A percentile compares a stretch with the other conserved stretches of the same genome.
Conservation (phyloP, 2,113 vertebrate genomes). For the Theropithecus gelada region DNA sequence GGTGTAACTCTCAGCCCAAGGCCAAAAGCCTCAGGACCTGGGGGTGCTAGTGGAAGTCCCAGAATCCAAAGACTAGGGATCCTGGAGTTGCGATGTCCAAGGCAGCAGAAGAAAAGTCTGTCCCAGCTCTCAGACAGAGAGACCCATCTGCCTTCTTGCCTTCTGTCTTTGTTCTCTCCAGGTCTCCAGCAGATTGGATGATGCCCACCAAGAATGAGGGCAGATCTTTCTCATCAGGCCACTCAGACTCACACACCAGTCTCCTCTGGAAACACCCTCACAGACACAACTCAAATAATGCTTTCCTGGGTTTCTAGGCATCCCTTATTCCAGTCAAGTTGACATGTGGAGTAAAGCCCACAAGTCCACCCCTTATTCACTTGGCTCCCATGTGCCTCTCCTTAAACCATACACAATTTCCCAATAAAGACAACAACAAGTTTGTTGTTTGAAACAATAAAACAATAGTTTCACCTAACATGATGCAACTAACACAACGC, state of each 20-base stretch:
- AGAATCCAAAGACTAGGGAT: not conserved
- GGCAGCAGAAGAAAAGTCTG: not conserved
- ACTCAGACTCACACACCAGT: not conserved
- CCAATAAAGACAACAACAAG: not conserved
- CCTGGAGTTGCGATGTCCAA: not conserved
- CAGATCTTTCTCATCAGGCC: not conserved
- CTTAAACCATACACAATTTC: not conserved
- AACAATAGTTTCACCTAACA: too few species aligned
- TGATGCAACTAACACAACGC: accelerated
- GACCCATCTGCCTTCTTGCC: not conserved
- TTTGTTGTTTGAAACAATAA: not conserved
- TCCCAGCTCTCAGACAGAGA: not conserved
- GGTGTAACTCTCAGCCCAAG: not conserved
- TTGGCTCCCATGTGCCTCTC: not conserved
- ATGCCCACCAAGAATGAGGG: not conserved
- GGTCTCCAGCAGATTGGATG: not conserved
- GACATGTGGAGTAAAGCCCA: not conserved
- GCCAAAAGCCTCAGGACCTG: not conserved
- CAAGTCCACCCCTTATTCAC: not conserved
- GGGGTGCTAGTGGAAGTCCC: not conserved
- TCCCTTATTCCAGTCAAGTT: not conserved
- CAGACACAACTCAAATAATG: not conserved
- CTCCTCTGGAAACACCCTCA: not conserved
- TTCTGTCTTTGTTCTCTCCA: not conserved
- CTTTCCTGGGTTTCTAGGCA: not conserved